These are phyloP conservation scores for Limnephilus rhombicus DNA, from an alignment of 2,888 invertebrate species.

Conservation along the genomic window DNA sequence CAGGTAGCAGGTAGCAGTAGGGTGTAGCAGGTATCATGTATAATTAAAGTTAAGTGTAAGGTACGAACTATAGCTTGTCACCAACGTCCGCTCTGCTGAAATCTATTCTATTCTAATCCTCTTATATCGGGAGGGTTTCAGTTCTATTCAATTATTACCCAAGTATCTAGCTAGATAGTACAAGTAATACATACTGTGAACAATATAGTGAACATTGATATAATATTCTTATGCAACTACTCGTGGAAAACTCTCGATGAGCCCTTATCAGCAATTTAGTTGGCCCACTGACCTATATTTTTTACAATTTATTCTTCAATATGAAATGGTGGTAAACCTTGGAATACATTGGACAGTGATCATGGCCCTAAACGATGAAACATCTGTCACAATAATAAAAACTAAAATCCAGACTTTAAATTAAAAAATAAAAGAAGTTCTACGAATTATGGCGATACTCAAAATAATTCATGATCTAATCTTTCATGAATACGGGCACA, in stretches of 20 bases:
- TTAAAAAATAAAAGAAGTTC: too few species aligned
- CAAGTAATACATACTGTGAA: background rate
- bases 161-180: background rate
- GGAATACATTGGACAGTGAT: too few species aligned
- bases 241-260: background rate
- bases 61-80: background rate
- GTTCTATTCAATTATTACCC: slow-evolving; percentile 27
- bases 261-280: background rate
- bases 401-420: too few species aligned
- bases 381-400: too few species aligned
- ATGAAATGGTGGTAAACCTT: too few species aligned
- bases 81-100: slow-evolving; percentile 14
- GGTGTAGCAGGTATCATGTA: background rate
- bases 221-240: background rate
- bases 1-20: too few species aligned
- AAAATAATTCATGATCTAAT: too few species aligned
- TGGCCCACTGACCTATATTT: background rate
- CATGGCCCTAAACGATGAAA: too few species aligned
- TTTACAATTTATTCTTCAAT: background rate
- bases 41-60: background rate
- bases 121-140: slow-evolving; percentile 47
- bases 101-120: slow-evolving; percentile 49
- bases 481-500: too few species aligned
- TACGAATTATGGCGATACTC: too few species aligned
- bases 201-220: background rate